phyloP scores from a whole-genome alignment of 1,140 invertebrate genomes.

The Brachionus sp. region DNA sequence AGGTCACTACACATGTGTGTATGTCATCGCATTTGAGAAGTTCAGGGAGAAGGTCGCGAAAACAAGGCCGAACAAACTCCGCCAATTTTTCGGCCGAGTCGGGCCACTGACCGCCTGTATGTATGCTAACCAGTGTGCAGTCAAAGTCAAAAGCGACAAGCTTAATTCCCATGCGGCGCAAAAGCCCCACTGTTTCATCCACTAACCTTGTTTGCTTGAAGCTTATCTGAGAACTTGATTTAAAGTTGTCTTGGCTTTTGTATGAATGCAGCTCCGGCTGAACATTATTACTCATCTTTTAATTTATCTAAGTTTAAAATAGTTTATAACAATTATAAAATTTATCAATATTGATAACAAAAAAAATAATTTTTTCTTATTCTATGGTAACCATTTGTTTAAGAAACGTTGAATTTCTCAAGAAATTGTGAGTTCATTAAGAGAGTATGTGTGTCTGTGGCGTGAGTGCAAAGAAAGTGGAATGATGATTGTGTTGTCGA shows the following conservation, averaged over 20 bases:
- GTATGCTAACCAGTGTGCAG: conserved; percentile 54
- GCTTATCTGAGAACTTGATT: neutral
- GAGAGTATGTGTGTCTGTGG: neutral
- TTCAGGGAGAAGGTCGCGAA: conserved; percentile 52
- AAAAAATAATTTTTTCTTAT: neutral
- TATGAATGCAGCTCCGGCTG: neutral
- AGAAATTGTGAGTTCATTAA: neutral
- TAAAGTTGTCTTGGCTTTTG: neutral
- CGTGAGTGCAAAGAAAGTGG: neutral
- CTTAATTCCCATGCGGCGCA: conserved; percentile 49
- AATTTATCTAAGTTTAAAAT: neutral
- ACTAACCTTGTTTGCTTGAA: neutral
- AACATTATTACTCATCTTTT: neutral
- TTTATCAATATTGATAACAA: neutral
- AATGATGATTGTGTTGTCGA: neutral
- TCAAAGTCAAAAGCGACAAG: conserved; percentile 58
- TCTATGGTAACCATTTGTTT: conserved; percentile 25
- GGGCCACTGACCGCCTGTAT: conserved; percentile 56
- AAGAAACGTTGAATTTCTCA: neutral
- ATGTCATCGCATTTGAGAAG: conserved; percentile 49
- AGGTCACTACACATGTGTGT: conserved; percentile 56
- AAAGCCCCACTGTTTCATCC: neutral
- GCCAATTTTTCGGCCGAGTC: conserved; percentile 52
- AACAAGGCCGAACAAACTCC: conserved; percentile 53
- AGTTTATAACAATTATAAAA: neutral